phyloP scores from a whole-genome alignment of 2,797 vertebrate species.

The Antennarius maculatus region DNA sequence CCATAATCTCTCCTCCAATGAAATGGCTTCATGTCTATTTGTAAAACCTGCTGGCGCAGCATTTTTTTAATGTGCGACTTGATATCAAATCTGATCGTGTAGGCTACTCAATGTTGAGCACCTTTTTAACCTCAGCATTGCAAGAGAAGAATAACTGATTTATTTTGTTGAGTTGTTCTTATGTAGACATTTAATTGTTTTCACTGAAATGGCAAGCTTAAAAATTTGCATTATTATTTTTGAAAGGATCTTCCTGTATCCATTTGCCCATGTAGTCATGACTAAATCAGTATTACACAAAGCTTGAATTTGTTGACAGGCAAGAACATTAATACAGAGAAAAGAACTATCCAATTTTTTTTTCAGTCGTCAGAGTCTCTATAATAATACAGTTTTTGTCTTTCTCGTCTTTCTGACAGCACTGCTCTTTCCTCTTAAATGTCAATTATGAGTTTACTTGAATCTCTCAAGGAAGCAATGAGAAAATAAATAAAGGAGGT shows the following conservation, averaged over 20 bases:
- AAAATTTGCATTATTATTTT: constrained; percentile 4
- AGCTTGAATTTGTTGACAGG: constrained; percentile 11
- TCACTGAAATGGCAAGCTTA: neutral
- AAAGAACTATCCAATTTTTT: constrained; percentile 10
- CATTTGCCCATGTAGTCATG: neutral
- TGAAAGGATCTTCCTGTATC: neutral
- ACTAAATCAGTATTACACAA: constrained; percentile 4
- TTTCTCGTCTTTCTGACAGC: neutral
- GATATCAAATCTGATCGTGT: constrained; percentile 62
- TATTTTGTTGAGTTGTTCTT: neutral
- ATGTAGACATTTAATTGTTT: neutral
- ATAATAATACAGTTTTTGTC: neutral
- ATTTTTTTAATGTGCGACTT: constrained; percentile 31
- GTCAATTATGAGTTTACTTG: neutral
- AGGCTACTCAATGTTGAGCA: constrained; percentile 28
- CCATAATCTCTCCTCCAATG: constrained; percentile 75
- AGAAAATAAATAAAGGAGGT: constrained; percentile 2
- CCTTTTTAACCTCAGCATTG: constrained; percentile 32
- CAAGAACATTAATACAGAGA: neutral
- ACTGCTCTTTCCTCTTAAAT: constrained; percentile 6
- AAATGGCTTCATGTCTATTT: constrained; percentile 66
- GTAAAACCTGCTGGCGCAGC: constrained; percentile 62
- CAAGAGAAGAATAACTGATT: neutral
- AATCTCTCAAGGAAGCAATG: neutral
- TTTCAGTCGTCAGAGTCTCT: constrained; percentile 12